These are phyloP conservation scores for roundworm (Caenorhabditis elegans) DNA, from an alignment of 1,140 invertebrate genomes.

Conservation along the genomic window WBcel235 BX284606.5:2985501-2986000, in stretches of 20 bases:
- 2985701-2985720: background rate
- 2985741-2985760: conserved; percentile 80
- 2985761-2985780: conserved; percentile 80
- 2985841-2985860: conserved; percentile 94
- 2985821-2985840: conserved; percentile 80
- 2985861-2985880: conserved; percentile 79
- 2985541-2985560: conserved; percentile 91
- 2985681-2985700: conserved; percentile 46
- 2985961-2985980: conserved; percentile 91
- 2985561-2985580: conserved; percentile 84
- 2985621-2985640: conserved; percentile 67
- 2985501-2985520: conserved; percentile 52
- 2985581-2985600: conserved; percentile 35
- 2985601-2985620: background rate
- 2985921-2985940: conserved; percentile 79
- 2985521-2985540: conserved; percentile 71
- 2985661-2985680: conserved; percentile 49
- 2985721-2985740: conserved; percentile 73
- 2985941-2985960: conserved; percentile 74
- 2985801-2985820: conserved; percentile 72
- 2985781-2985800: conserved; percentile 80
- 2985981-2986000: conserved; percentile 84
- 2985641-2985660: conserved; percentile 36
- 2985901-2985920: conserved; percentile 88
- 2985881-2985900: conserved; percentile 83